Evolutionary conservation across 2,888 invertebrate species (phyloP).

Genomic region (Teleogryllus oceanicus): DNA sequence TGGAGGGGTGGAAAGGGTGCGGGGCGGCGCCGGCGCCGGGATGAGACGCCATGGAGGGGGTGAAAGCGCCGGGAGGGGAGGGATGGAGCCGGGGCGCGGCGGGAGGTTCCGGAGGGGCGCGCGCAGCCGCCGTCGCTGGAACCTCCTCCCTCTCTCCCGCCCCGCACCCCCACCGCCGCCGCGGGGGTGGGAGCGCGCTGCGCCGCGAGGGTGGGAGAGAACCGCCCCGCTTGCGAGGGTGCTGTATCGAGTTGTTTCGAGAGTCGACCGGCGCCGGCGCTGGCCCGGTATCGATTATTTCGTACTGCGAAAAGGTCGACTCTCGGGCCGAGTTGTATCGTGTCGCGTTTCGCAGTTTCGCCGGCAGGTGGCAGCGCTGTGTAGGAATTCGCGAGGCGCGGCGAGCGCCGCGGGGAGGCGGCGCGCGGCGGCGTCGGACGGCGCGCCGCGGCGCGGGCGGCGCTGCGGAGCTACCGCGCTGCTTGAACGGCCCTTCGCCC

Average conservation of each 20-base stretch:
- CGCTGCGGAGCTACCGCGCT: not conserved
- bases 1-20: not conserved
- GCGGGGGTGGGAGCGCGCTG: not conserved
- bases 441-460: not conserved
- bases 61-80: slow-evolving; percentile 21
- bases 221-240: not conserved
- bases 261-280: slow-evolving; percentile 27
- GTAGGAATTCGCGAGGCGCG: slow-evolving; percentile 3
- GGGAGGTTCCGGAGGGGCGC: slow-evolving; percentile 18
- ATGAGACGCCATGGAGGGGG: not conserved
- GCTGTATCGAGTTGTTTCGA: slow-evolving; percentile 32
- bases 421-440: not conserved
- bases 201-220: not conserved
- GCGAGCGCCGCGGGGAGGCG: not conserved
- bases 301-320: slow-evolving; percentile 9
- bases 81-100: slow-evolving; percentile 18
- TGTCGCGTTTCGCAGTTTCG: slow-evolving; percentile 20
- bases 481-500: not conserved
- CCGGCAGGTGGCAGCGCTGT: slow-evolving; percentile 26
- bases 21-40: not conserved
- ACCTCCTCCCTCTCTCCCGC: not conserved
- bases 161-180: not conserved
- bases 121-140: slow-evolving; percentile 18
- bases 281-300: slow-evolving; percentile 26
- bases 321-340: not conserved